Evolutionary conservation across 2,797 vertebrate genomes (phyloP), one percentile per base, ranked within the genome.

Genomic region (Staurois parvus): DNA sequence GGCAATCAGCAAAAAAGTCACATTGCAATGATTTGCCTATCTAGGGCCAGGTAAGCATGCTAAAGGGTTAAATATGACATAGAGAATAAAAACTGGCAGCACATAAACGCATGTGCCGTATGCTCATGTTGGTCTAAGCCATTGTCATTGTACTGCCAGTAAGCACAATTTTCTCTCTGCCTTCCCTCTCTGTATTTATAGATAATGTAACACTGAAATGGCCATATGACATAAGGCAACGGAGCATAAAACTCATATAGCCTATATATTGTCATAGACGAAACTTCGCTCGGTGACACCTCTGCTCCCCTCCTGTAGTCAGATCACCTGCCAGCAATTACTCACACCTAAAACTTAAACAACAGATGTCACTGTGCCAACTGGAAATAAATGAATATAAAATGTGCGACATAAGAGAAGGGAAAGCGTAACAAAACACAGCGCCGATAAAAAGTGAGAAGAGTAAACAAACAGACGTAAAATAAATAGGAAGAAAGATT

Each of bases 401-500:
- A 79, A 68, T 45, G 26, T 66, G 34, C 56, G 40, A 37, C 32
- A 76, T 37, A 62, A 40, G 75, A 64, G 62, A 11, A 10, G 34
- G 76, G 56, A 40, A 64, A 77, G 76, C 76, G 34, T 66, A 40
- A 66, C 56, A 64, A 77, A 64, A 42, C 32, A 29, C 34, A 29
- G 76, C 59, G 9, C 21, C 11, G 76, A 67, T 37, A 12, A 26
- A 67, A 78, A 67, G 76, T 1, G 56, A 40, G 52, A 78, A 28
- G 76, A 64, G 34, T 66, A 64, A 21, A 76, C 30, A 15, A 26
- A 77, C 59, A 21, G 76, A 78, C 56, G 64, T 78, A 42, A 76
- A 78, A 67, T 32, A 66, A 78, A 78, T 78, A 78, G 64, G 37
- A 15, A 19, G 13, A 28, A 28, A 78, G 76, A 78, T 78, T 78